phyloP scores from a whole-genome alignment of 2,113 vertebrate species.

The Myotis yumanensis region DNA sequence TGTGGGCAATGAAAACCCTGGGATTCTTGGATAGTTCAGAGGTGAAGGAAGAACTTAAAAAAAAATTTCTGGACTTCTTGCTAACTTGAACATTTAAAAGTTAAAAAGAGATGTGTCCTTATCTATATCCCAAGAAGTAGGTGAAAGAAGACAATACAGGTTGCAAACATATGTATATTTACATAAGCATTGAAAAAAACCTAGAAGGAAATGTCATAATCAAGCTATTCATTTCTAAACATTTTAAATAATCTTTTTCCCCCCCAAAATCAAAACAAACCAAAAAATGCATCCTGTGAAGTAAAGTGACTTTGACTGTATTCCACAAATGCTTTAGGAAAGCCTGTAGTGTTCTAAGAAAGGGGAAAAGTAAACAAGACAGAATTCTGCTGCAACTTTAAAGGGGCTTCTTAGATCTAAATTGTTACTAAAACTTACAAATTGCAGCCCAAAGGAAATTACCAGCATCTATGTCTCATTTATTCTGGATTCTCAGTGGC shows the following conservation, averaged over 20 bases:
- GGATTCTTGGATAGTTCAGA: neutral
- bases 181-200: neutral
- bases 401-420: neutral
- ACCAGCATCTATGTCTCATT: neutral
- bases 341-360: neutral
- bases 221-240: neutral
- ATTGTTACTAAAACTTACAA: constrained; percentile 18
- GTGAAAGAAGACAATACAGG: neutral
- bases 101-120: neutral
- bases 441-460: constrained; percentile 20
- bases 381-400: neutral
- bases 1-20: neutral
- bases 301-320: constrained; percentile 30
- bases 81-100: constrained; percentile 8
- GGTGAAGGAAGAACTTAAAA: neutral
- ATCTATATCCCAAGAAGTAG: neutral
- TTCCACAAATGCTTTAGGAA: constrained; percentile 2
- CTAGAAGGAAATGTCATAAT: neutral
- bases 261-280: neutral
- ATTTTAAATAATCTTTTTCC: neutral
- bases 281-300: neutral
- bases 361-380: neutral
- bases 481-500: neutral
- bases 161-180: neutral
- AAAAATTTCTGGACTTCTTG: neutral